Percentiles rank a stretch among this genome's conserved stretches.
These are phyloP conservation scores for Hedychridium roseum DNA, from an alignment of 2,888 invertebrate species.

Conservation along the genomic window DNA sequence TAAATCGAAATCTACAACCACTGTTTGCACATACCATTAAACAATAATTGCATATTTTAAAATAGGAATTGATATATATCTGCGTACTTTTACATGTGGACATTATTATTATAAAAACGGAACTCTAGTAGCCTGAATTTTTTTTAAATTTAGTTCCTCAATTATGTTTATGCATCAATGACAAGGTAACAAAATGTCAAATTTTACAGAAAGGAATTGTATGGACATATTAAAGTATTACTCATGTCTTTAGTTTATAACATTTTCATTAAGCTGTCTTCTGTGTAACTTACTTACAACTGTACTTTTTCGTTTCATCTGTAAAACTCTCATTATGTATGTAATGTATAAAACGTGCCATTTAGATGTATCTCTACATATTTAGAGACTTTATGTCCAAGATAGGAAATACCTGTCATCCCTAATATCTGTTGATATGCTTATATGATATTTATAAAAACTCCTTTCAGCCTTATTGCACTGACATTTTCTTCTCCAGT, in stretches of 20 bases:
- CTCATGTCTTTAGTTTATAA: no score
- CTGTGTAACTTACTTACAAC: no score
- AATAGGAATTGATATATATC: slow-evolving; percentile 49
- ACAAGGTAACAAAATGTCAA: slow-evolving; percentile 31
- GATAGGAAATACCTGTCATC: no score
- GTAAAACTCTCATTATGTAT: slow-evolving; percentile 41
- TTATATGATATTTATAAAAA: slow-evolving; percentile 24
- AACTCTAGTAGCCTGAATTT: slow-evolving; percentile 29
- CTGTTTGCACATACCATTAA: slow-evolving; percentile 24
- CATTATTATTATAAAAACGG: slow-evolving; percentile 17
- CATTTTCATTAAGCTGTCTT: no score
- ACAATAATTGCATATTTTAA: slow-evolving; percentile 29
- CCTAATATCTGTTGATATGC: slow-evolving; percentile 20
- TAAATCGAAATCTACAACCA: slow-evolving; percentile 9
- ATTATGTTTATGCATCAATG: slow-evolving; percentile 40
- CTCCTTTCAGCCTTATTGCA: no score
- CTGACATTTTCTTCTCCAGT: no score
- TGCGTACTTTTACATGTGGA: slow-evolving; percentile 54
- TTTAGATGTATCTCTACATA: slow-evolving; percentile 35
- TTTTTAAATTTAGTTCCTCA: slow-evolving; percentile 27
- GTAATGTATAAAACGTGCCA: slow-evolving; percentile 53
- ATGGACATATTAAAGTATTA: slow-evolving; percentile 42
- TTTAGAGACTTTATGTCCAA: slow-evolving; percentile 9
- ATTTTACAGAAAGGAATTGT: slow-evolving; percentile 25
- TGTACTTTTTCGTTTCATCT: slow-evolving; percentile 27